A percentile compares a stretch with the other conserved stretches of the same genome.
Evolutionary conservation across 2,888 invertebrate genomes (phyloP).

Genomic region (Parochlus steinenii): DNA sequence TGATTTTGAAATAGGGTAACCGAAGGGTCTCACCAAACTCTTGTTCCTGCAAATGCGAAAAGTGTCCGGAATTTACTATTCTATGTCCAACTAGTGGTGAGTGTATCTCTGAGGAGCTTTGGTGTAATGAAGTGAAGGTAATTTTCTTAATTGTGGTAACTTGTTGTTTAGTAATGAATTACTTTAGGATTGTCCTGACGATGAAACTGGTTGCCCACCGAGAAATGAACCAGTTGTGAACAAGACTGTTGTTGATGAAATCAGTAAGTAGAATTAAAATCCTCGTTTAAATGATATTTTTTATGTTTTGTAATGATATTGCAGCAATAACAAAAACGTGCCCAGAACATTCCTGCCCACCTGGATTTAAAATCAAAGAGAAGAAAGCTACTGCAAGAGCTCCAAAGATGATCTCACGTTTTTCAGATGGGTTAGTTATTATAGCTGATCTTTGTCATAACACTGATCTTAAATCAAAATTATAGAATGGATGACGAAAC

Average conservation of each 20-base stretch:
- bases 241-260: no score
- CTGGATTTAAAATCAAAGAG: constrained; percentile 32
- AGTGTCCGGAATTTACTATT: constrained; percentile 46
- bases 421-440: neutral
- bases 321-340: constrained; percentile 24
- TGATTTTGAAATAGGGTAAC: constrained; percentile 26
- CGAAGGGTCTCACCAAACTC: constrained; percentile 39
- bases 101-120: constrained; percentile 48
- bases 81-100: constrained; percentile 58
- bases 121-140: constrained; percentile 80
- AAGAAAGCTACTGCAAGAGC: constrained; percentile 23
- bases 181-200: constrained; percentile 67
- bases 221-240: constrained; percentile 17
- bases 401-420: constrained; percentile 20
- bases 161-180: no score
- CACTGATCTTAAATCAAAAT: neutral
- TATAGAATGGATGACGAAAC: constrained; percentile 3
- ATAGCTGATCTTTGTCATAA: neutral
- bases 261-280: constrained; percentile 15
- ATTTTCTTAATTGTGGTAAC: no score
- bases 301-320: constrained; percentile 8
- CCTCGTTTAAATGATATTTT: neutral
- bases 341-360: constrained; percentile 32
- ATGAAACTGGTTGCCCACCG: constrained; percentile 47
- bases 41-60: constrained; percentile 58